phyloP scores from a whole-genome alignment of 1,140 invertebrate species.

The Ceratoteleas bidentatus region DNA sequence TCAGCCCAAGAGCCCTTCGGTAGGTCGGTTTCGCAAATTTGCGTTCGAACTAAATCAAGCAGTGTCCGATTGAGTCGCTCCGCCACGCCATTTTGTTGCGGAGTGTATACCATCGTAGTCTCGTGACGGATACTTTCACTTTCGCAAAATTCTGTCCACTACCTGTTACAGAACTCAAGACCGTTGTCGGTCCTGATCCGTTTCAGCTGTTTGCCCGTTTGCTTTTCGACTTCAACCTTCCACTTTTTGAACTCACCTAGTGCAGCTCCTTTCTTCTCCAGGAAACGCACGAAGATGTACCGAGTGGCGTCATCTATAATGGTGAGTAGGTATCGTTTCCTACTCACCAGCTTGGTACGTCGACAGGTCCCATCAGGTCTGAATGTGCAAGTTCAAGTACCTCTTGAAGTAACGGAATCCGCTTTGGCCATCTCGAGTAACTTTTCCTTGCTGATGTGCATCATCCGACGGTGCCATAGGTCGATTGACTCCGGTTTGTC shows the following conservation, averaged over 20 bases:
- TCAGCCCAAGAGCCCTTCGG: constrained; percentile 53
- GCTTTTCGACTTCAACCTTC: too few relatives aligned
- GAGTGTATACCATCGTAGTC: constrained; percentile 62
- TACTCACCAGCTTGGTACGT: neutral
- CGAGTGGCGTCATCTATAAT: constrained; percentile 2
- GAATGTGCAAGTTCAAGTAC: neutral
- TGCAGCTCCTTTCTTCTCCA: neutral
- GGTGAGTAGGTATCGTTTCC: neutral
- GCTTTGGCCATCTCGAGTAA: too few relatives aligned
- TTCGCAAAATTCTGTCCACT: constrained; percentile 18
- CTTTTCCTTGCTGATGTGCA: too few relatives aligned
- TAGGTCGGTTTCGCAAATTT: constrained; percentile 35
- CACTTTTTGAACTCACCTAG: too few relatives aligned
- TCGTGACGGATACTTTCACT: constrained; percentile 31
- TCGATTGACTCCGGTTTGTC: too few relatives aligned
- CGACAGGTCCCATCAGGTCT: constrained; percentile 2
- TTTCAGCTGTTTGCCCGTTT: constrained; percentile 69
- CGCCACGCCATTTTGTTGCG: constrained; percentile 61
- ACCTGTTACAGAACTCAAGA: constrained; percentile 67
- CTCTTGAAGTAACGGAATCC: too few relatives aligned
- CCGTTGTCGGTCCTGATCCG: constrained; percentile 76
- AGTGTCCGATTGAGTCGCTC: constrained; percentile 60
- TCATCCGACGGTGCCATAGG: too few relatives aligned
- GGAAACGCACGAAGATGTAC: neutral
- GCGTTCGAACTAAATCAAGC: constrained; percentile 48